Conservation (phyloP, 2,113 vertebrate genomes). For the Cephalopterus ornatus region DNA sequence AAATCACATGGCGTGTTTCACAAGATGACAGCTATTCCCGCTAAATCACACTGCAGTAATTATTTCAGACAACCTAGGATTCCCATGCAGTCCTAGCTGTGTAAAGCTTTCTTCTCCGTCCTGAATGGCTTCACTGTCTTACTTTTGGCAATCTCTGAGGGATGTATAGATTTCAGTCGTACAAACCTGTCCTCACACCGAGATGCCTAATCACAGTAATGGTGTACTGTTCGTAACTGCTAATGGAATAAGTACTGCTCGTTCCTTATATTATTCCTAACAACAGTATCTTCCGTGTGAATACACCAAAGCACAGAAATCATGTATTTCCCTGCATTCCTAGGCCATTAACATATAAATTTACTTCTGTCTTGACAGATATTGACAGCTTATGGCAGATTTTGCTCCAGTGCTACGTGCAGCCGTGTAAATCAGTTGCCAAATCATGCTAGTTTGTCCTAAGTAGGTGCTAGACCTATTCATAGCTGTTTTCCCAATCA, state of each 20-base stretch:
- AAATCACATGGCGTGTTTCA: neutral
- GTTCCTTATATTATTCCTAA: neutral
- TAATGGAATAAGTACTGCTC: neutral
- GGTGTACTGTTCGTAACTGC: neutral
- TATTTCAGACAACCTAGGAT: neutral
- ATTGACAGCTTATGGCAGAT: neutral
- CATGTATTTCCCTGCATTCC: neutral
- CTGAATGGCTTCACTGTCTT: neutral
- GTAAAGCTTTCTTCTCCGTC: neutral
- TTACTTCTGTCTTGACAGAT: neutral
- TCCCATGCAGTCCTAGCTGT: neutral
- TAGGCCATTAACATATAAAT: neutral
- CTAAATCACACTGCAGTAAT: neutral
- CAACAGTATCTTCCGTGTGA: rapidly evolving
- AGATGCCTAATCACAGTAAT: neutral
- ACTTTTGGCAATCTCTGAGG: neutral
- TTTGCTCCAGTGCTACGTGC: neutral
- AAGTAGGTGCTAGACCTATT: neutral
- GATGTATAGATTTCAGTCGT: neutral
- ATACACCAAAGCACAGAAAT: neutral
- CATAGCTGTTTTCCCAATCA: neutral
- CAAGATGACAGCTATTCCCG: neutral
- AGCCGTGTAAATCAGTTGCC: neutral
- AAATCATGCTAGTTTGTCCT: neutral
- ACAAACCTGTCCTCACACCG: neutral